Conservation (phyloP, 2,113 vertebrate genomes). For the Heterotilapia buettikoferi region DNA sequence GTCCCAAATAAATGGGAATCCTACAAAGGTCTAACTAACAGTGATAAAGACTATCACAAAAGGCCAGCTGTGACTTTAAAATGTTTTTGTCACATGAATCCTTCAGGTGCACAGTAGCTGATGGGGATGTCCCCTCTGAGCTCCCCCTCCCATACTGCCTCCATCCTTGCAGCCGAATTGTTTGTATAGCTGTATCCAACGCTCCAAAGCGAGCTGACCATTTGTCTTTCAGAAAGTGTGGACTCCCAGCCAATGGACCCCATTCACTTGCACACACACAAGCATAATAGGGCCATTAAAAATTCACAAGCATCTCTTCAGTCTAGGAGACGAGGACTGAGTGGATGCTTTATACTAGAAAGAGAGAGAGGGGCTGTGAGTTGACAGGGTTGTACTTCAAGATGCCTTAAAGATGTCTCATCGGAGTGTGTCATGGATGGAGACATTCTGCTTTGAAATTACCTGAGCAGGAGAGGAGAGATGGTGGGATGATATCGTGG, state of each 20-base stretch:
- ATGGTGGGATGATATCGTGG: constrained; percentile 22
- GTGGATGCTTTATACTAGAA: constrained; percentile 12
- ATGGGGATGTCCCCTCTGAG: neutral
- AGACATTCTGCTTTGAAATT: constrained; percentile 64
- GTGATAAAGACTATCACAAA: neutral
- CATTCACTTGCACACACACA: constrained; percentile 55
- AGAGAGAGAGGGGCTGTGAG: neutral
- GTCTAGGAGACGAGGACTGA: constrained; percentile 49
- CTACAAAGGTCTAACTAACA: neutral
- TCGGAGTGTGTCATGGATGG: constrained; percentile 12
- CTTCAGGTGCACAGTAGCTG: neutral
- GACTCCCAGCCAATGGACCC: constrained; percentile 48
- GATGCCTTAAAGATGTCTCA: constrained; percentile 43
- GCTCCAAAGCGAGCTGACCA: neutral
- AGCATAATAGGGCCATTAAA: constrained; percentile 87
- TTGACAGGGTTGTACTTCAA: constrained; percentile 6
- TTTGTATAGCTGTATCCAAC: neutral
- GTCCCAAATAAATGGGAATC: neutral
- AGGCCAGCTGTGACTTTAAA: neutral
- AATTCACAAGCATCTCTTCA: constrained; percentile 75
- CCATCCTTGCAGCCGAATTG: constrained; percentile 3
- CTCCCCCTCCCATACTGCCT: neutral
- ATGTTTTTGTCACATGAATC: neutral
- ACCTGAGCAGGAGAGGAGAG: constrained; percentile 33
- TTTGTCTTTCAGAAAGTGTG: constrained; percentile 49